These are phyloP conservation scores for Sebastolobus alascanus DNA, from an alignment of 2,797 vertebrate species.

Conservation along the genomic window DNA sequence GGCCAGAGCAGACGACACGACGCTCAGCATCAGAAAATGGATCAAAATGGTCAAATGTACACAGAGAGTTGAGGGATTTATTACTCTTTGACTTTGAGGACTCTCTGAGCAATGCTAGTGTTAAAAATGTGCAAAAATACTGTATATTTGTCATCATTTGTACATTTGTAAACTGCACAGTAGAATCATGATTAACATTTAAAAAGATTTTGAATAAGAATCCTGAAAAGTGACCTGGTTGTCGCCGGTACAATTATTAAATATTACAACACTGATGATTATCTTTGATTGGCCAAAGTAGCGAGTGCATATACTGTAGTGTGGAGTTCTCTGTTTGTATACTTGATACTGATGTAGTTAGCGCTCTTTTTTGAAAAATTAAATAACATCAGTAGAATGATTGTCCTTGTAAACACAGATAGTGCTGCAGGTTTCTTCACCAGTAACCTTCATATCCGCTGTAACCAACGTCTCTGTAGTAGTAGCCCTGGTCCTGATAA, in stretches of 20 bases:
- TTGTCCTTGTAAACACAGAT: conserved; percentile 12
- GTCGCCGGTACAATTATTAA: neutral
- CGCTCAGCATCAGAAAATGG: neutral
- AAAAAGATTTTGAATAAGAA: conserved; percentile 57
- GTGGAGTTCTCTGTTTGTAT: neutral
- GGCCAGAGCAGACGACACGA: neutral
- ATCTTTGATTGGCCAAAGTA: conserved; percentile 29
- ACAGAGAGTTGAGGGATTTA: conserved; percentile 21
- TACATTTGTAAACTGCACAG: conserved; percentile 46
- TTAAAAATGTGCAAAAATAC: conserved; percentile 29
- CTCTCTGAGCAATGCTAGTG: neutral
- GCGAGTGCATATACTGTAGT: neutral
- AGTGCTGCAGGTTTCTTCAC: conserved; percentile 33
- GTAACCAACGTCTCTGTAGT: conserved; percentile 69
- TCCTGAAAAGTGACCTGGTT: conserved; percentile 1
- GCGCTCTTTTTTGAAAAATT: neutral
- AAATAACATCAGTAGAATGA: neutral
- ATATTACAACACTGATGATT: conserved; percentile 19
- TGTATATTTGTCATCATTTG: conserved; percentile 14
- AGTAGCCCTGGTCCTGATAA: conserved; percentile 85
- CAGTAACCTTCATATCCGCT: conserved; percentile 69
- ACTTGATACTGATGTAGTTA: neutral
- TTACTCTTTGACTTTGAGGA: conserved; percentile 6
- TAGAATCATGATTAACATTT: conserved; percentile 10
- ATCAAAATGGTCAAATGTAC: conserved; percentile 13